Base-by-base conservation (phyloP, 2,113 vertebrate species). In the Rhinopomastus cyanomelas region DNA sequence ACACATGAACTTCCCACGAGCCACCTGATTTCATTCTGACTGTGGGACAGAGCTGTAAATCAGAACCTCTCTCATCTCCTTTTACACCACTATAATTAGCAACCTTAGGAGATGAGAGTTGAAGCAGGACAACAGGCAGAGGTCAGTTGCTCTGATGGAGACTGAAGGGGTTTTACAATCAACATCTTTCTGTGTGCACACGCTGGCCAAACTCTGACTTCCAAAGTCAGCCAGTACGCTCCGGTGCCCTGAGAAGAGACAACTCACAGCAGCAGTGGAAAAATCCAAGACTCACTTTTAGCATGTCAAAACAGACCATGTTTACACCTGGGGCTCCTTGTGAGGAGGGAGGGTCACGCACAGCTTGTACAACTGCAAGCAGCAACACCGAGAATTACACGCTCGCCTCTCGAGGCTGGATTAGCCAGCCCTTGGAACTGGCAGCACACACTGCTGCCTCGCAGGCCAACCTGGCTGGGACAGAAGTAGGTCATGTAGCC, bases 101-200 rank as follows among this genome's bases (percentile, higher is more conserved):
- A 5, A 85, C 65, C 36, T 78, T 61, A 37, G 3, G 39, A 94
- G 89, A 85, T 7, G 37, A 3, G 32, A 81, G 86, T 4, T 86
- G 66, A 72, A 81, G 51, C 61, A 86, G 77, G 73, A 90, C 83
- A 81, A 60, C 73, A 81, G 53, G 73, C 80, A 66, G 83, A 84
- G 55, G 93, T 65, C 88, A 68, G 73, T 69, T 65, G 74, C 30
- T 34, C 92, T 90, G 69, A 5, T 34, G 20, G 87, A 88, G 62
- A 92, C 81, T 92, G 72, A 88, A 90, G 71, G 14, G 55, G 88
- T 75, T 90, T 91, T 71, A 92, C 9, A 8, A 78, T 79, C 81
- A 88, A 48, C 71, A 44, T 72, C 62, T 3, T 77, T n/a, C 94
- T 88, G 14, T 53, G 61, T 66, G 51, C 23, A 81, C 23, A 56